Base-by-base conservation (phyloP, 2,888 invertebrate genomes). In the Campaea margaritaria region DNA sequence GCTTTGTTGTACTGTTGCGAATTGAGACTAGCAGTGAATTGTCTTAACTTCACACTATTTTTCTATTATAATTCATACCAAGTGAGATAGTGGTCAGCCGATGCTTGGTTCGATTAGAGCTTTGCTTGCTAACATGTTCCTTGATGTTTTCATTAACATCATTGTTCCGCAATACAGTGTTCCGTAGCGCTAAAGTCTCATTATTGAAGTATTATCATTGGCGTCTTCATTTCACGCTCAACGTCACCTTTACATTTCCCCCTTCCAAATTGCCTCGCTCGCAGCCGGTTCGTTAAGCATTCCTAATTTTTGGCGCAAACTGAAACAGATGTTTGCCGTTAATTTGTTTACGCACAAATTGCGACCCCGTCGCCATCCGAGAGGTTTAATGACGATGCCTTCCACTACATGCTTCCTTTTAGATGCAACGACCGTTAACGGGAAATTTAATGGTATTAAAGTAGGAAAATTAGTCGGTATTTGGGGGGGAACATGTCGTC, bases 331-430 rank as follows among this genome's bases (percentile, higher is more conserved):
- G 60, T 41, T 64, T 48, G 55, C 31, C 61, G 58, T 57, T 67
- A 62, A 67, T 67, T 67, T 65, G 69, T 62, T 64, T 64, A 67
- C 65, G 62, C 64, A 64, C 58, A 67, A 65, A 65, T 69, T 67
- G 61, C 61, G 59, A 63, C 50, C 38, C 50, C 55, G 62, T 62
- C 64, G 62, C 47, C 55, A 43, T 34, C 41, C 12, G 58, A 50
- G 61, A 54, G 46, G 53, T 57, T 65, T 65, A 62, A 65, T 69
- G 60, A 62, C 52, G 45, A 58, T 45, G 56, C 51, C 46, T n/a
- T 52, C 58, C 43, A 7, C 48, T 48, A 47, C 16, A 47, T n/a
- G 13, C 15, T 36, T 46, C 21, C 34, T 34, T 14, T 0, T 34
- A 12, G 27, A 31, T 12, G 15, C 15, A 12, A 34, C 15, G 31